These are phyloP conservation scores for Tragelaphus oryx DNA, from an alignment of 2,797 vertebrate genomes.

Conservation along the genomic window DNA sequence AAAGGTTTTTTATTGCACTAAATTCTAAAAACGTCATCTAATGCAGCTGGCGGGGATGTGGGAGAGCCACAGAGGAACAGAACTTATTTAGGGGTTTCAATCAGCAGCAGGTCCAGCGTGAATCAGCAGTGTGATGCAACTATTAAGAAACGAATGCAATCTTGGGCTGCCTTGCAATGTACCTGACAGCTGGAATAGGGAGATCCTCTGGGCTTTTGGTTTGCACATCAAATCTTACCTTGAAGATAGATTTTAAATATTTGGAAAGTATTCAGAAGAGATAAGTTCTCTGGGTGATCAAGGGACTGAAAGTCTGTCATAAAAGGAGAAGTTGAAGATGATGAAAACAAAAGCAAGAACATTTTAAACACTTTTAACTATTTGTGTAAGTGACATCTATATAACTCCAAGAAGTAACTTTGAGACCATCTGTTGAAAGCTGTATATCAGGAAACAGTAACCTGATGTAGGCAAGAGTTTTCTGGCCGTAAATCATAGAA, in stretches of 20 bases:
- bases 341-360: neutral
- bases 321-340: neutral
- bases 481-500: neutral
- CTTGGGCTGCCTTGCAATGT: neutral
- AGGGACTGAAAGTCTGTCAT: neutral
- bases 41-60: neutral
- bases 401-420: neutral
- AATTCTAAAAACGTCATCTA: neutral
- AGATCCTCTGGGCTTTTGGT: neutral
- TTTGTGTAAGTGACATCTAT: neutral
- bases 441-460: neutral
- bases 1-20: neutral
- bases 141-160: neutral
- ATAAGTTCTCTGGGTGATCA: neutral
- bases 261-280: neutral
- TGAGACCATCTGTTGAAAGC: neutral
- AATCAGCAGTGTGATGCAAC: neutral
- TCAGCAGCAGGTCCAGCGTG: neutral
- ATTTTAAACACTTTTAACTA: neutral
- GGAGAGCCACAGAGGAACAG: neutral
- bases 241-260: neutral
- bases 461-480: neutral
- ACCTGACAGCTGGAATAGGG: neutral
- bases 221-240: neutral
- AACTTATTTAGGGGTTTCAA: neutral